These are phyloP conservation scores for Turdus rufiventris DNA, from an alignment of 2,113 vertebrate genomes.

Conservation along the genomic window DNA sequence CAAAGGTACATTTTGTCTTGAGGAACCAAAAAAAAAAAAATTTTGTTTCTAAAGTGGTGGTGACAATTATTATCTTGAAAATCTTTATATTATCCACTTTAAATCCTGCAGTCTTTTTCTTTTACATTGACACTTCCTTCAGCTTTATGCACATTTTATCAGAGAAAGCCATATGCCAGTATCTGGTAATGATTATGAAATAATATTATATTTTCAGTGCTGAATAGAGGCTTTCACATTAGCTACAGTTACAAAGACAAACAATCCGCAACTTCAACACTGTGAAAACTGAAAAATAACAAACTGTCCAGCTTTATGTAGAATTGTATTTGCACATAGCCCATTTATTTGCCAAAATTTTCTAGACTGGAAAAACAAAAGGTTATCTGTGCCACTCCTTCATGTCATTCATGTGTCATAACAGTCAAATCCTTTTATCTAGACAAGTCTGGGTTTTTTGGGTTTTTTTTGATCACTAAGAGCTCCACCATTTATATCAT, in stretches of 20 bases:
- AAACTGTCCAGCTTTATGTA: not conserved
- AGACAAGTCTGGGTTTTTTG: not conserved
- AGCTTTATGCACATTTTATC: not conserved
- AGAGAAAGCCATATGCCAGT: not conserved
- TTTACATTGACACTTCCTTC: not conserved
- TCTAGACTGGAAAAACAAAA: not conserved
- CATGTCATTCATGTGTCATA: fast-evolving
- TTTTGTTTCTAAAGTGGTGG: not conserved
- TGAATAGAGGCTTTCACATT: not conserved
- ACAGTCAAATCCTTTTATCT: not conserved
- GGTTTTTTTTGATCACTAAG: not conserved
- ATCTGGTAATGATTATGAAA: not conserved
- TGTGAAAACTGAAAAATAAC: not conserved
- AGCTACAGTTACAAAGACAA: not conserved
- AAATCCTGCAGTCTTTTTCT: not conserved
- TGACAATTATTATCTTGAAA: not conserved
- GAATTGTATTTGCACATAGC: not conserved
- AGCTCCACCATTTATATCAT: not conserved
- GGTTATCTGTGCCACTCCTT: not conserved
- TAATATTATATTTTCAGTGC: not conserved
- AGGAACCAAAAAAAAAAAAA: not conserved
- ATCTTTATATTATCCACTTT: not conserved
- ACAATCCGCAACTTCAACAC: not conserved
- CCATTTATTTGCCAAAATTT: not conserved
- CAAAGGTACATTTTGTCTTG: not conserved